phyloP scores from a whole-genome alignment of 2,113 vertebrate species.

The Apodemus sylvaticus region DNA sequence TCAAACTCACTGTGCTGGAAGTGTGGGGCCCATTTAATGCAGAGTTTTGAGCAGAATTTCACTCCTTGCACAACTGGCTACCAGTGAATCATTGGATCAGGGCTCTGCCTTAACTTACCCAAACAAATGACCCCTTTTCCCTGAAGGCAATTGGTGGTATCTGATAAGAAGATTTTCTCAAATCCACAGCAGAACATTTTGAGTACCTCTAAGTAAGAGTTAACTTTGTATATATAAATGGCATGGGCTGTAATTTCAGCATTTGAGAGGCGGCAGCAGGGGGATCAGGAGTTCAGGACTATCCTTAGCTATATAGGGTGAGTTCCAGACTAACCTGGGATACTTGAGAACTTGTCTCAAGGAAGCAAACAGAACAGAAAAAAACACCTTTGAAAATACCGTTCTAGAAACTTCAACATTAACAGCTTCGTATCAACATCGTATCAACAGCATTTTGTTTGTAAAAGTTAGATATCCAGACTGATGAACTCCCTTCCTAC shows the following conservation, averaged over 20 bases:
- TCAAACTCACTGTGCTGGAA: background rate
- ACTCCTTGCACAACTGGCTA: background rate
- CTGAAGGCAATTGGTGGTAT: background rate
- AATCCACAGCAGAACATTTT: background rate
- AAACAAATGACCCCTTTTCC: background rate
- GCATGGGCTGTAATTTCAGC: background rate
- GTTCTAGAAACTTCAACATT: background rate
- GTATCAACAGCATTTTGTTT: constrained; percentile 5
- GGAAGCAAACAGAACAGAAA: background rate
- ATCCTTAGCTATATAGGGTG: background rate
- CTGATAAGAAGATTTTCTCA: constrained; percentile 7
- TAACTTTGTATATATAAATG: background rate
- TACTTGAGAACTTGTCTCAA: background rate
- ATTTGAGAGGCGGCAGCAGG: background rate
- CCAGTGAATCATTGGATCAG: background rate
- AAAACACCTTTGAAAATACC: background rate
- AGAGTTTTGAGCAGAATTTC: background rate
- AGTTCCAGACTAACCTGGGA: background rate
- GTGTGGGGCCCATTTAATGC: background rate
- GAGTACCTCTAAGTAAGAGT: background rate
- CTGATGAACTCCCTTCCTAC: background rate
- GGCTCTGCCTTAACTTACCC: background rate
- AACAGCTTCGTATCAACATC: background rate
- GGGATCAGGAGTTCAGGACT: background rate
- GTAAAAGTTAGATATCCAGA: background rate